A percentile compares a stretch with the other conserved stretches of the same genome.
Conservation (phyloP, 2,888 invertebrate species). For the Rhodophaea formosa region DNA sequence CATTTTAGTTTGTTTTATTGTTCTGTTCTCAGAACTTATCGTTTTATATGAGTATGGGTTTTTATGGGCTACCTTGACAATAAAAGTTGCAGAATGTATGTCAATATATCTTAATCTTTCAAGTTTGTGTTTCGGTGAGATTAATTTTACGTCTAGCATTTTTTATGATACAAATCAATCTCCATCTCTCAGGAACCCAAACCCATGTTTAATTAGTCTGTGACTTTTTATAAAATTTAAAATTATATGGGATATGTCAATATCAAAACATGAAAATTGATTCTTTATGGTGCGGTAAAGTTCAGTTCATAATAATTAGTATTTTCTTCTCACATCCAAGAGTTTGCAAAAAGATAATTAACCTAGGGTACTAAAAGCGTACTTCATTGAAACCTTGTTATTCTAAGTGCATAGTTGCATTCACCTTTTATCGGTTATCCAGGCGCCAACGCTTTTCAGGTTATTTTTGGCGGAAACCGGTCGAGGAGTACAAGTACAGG, state of each 20-base stretch:
- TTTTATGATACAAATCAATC: too few species aligned
- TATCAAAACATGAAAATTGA: too few species aligned
- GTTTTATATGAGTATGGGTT: neutral
- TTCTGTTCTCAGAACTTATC: neutral
- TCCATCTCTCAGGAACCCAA: too few species aligned
- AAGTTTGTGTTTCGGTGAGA: neutral
- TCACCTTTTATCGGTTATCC: conserved; percentile 17
- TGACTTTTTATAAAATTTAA: too few species aligned
- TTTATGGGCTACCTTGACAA: neutral
- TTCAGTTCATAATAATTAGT: too few species aligned
- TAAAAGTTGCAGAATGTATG: neutral
- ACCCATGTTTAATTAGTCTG: too few species aligned
- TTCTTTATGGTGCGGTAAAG: too few species aligned
- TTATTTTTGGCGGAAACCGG: conserved; percentile 52
- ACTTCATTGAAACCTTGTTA: neutral
- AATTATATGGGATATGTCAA: too few species aligned
- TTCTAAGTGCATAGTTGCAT: neutral
- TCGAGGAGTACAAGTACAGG: conserved; percentile 47
- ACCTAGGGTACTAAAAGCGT: too few species aligned
- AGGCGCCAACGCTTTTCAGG: conserved; percentile 39
- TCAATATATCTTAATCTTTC: neutral
- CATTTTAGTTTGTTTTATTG: neutral
- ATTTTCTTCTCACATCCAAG: too few species aligned
- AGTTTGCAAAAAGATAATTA: too few species aligned
- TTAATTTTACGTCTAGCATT: too few species aligned